A percentile compares a stretch with the other conserved stretches of the same genome.
Conservation (phyloP, 1,140 invertebrate genomes). For the Drosophila ambigua region DNA sequence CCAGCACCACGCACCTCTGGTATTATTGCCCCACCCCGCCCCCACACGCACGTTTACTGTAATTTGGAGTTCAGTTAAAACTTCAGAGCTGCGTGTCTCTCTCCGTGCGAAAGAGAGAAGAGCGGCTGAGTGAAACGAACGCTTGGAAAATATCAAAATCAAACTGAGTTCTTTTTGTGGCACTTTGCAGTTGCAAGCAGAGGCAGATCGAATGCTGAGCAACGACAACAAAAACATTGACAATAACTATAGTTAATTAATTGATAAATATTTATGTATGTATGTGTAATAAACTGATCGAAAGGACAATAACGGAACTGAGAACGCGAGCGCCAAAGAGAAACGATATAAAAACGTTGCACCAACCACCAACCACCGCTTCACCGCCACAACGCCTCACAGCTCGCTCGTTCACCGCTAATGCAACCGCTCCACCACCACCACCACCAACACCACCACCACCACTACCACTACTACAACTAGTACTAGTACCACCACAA, state of each 20-base stretch:
- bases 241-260: conserved; percentile 9
- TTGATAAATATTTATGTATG: background rate
- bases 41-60: conserved; percentile 15
- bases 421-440: conserved; percentile 48
- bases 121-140: background rate
- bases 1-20: conserved; percentile 1
- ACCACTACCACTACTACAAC: conserved; percentile 28
- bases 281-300: conserved; percentile 1
- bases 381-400: conserved; percentile 15
- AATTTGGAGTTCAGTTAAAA: conserved; percentile 9
- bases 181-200: too few species aligned
- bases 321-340: conserved; percentile 2
- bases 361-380: conserved; percentile 38
- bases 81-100: conserved; percentile 17
- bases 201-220: too few species aligned
- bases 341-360: conserved; percentile 39
- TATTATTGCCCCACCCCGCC: conserved; percentile 44
- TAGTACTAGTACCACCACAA: conserved; percentile 32
- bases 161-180: too few species aligned
- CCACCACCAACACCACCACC: conserved; percentile 28
- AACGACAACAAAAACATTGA: background rate
- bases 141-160: too few species aligned
- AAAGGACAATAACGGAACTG: conserved; percentile 22
- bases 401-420: conserved; percentile 54
- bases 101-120: background rate